Evolutionary conservation across 2,113 vertebrate species (phyloP), one percentile per base, ranked within the genome.

Genomic region (Etia nguti): DNA sequence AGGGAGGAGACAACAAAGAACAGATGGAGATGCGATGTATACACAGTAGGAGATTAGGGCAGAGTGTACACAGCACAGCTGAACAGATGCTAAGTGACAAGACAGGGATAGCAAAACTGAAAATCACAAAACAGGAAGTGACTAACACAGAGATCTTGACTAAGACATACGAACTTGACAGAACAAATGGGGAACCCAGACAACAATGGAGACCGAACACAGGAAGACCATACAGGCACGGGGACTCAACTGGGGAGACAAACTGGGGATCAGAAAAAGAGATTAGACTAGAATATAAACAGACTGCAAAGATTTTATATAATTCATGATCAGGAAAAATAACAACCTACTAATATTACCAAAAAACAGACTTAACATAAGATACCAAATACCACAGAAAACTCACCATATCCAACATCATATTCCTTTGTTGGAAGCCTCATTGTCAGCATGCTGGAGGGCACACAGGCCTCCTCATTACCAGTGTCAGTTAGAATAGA

Each of bases 261-360:
- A 1, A 34, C 57, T 34, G 34, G 1, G 2, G 18, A 60, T 34
- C 29, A 60, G 8, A 60, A 60, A 60, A 60, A 60, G 57, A 60
- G 16, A 60, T 60, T 34, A 20, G 0, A 62, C 59, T 62, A 60
- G 5, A 1, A 16, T 20, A 18, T 62, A 34, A 62, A 62, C 59
- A 20, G 6, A 7, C 2, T 1, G 16, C 2, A 62, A n/a, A 62
- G 11, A 0, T 0, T 4, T 62, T 20, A 62, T 20, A 36, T 62
- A 62, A 62, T 62, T 62, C 18, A 62, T 36, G 16, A 36, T n/a
- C 31, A 62, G 31, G 31, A 18, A 36, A 62, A 62, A 36, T 62
- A 20, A 62, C 0, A 34, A 36, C 18, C 10, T 62, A 11, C 31
- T 62, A 36, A 62, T n/a, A 62, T 62, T 62, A 62, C 59, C 59